phyloP scores from a whole-genome alignment of 2,888 invertebrate genomes.

The Galerucella nymphaeae region DNA sequence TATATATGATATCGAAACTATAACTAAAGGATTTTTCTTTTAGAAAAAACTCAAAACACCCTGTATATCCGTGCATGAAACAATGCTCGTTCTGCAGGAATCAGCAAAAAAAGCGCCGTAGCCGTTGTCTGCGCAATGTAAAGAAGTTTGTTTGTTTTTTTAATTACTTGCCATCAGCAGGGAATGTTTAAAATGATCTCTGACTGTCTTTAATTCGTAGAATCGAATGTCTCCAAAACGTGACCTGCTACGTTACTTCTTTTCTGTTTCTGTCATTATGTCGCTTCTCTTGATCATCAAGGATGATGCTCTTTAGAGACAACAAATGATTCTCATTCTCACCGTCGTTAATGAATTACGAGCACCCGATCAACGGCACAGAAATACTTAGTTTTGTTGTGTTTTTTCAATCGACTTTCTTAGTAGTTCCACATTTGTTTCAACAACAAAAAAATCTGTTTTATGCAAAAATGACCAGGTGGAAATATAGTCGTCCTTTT shows the following conservation, averaged over 20 bases:
- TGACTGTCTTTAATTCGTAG: slow-evolving; percentile 49
- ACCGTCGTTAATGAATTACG: slow-evolving; percentile 22
- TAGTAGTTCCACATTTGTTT: slow-evolving; percentile 4
- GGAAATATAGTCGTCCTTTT: too few relatives aligned
- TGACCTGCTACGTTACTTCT: slow-evolving; percentile 41
- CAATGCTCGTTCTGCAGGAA: slow-evolving; percentile 28
- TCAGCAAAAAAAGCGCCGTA: slow-evolving; percentile 42
- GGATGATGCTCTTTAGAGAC: slow-evolving; percentile 22
- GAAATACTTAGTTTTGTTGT: slow-evolving; percentile 7
- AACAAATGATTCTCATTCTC: slow-evolving; percentile 22
- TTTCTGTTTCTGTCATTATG: slow-evolving; percentile 28
- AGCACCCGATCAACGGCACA: slow-evolving; percentile 13
- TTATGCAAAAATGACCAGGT: slow-evolving; percentile 1
- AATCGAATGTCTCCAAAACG: slow-evolving; percentile 49
- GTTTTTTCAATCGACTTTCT: neutral
- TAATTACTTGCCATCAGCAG: slow-evolving; percentile 49
- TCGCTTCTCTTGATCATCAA: slow-evolving; percentile 23
- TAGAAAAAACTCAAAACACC: slow-evolving; percentile 7
- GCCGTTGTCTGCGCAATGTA: slow-evolving; percentile 50
- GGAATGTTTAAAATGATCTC: slow-evolving; percentile 50
- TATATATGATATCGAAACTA: too few relatives aligned
- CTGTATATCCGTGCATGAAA: slow-evolving; percentile 32
- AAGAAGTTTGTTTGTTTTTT: slow-evolving; percentile 53
- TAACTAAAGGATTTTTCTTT: neutral
- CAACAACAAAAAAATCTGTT: neutral